phyloP scores from a whole-genome alignment of 2,888 invertebrate genomes.

The Himalopsyche tibetana region DNA sequence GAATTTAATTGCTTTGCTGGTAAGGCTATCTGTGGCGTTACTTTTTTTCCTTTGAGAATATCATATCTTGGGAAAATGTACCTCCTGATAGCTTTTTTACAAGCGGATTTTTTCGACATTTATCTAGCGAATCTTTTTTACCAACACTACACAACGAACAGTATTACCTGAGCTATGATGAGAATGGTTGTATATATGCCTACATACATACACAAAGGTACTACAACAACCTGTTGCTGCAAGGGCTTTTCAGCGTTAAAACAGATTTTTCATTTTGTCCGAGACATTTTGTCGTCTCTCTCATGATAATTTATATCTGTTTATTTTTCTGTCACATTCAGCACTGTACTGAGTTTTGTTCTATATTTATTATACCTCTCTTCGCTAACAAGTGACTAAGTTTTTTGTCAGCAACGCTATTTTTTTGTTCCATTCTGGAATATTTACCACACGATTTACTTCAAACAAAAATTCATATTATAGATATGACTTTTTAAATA shows the following conservation, averaged over 20 bases:
- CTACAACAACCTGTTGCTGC: slow-evolving; percentile 17
- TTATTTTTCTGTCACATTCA: slow-evolving; percentile 28
- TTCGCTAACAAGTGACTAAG: neutral
- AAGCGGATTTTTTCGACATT: too few species aligned
- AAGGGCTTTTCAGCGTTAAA: slow-evolving; percentile 29
- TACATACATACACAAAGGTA: slow-evolving; percentile 20
- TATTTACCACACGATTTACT: neutral
- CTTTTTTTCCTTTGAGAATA: neutral
- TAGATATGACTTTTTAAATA: too few species aligned
- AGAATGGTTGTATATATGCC: neutral
- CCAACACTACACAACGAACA: neutral
- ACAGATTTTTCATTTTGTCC: slow-evolving; percentile 41
- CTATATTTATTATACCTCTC: neutral
- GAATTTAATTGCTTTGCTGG: slow-evolving; percentile 34
- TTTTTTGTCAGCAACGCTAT: neutral
- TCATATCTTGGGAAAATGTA: neutral
- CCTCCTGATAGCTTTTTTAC: too few species aligned
- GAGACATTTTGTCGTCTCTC: slow-evolving; percentile 2
- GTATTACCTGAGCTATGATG: slow-evolving; percentile 18
- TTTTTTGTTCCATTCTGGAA: neutral
- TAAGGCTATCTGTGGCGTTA: neutral
- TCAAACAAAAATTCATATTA: neutral
- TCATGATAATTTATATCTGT: slow-evolving; percentile 31
- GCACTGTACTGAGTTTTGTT: neutral
- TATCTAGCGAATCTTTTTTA: neutral